Evolutionary conservation across 2,888 invertebrate species (phyloP).

Genomic region (Aphodius granarius): DNA sequence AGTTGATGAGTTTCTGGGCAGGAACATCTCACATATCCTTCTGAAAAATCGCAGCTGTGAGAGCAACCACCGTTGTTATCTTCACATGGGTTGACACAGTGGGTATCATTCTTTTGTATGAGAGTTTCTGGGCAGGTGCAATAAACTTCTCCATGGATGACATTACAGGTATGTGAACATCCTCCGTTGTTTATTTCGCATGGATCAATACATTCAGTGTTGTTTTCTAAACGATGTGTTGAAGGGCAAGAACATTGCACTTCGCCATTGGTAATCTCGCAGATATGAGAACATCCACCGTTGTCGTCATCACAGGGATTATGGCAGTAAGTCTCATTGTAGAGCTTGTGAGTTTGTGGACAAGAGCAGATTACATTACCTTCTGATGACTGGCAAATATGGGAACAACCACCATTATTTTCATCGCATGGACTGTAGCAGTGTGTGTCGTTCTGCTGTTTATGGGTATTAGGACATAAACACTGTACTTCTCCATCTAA

Average conservation of each 20-base stretch:
- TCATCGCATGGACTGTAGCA: slow-evolving; percentile 57
- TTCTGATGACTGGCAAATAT: slow-evolving; percentile 57
- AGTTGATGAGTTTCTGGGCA: slow-evolving; percentile 45
- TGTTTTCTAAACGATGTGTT: slow-evolving; percentile 23
- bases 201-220: slow-evolving; percentile 22
- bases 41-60: slow-evolving; percentile 52
- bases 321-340: slow-evolving; percentile 41
- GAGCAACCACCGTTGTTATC: slow-evolving; percentile 62
- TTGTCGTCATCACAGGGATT: slow-evolving; percentile 50
- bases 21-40: slow-evolving; percentile 29
- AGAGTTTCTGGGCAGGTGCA: slow-evolving; percentile 33
- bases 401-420: slow-evolving; percentile 65
- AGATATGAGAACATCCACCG: slow-evolving; percentile 47
- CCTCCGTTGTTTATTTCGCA: slow-evolving; percentile 47
- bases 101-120: slow-evolving; percentile 54
- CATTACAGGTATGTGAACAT: slow-evolving; percentile 54
- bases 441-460: slow-evolving; percentile 48
- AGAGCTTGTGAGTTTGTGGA: slow-evolving; percentile 45
- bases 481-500: slow-evolving; percentile 51
- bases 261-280: slow-evolving; percentile 41
- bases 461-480: slow-evolving; percentile 34
- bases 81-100: slow-evolving; percentile 50
- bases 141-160: slow-evolving; percentile 55
- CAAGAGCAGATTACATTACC: slow-evolving; percentile 50
- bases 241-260: slow-evolving; percentile 54